Evolutionary conservation across 1,140 invertebrate species (phyloP).

Genomic region (Diorhabda sublineata): DNA sequence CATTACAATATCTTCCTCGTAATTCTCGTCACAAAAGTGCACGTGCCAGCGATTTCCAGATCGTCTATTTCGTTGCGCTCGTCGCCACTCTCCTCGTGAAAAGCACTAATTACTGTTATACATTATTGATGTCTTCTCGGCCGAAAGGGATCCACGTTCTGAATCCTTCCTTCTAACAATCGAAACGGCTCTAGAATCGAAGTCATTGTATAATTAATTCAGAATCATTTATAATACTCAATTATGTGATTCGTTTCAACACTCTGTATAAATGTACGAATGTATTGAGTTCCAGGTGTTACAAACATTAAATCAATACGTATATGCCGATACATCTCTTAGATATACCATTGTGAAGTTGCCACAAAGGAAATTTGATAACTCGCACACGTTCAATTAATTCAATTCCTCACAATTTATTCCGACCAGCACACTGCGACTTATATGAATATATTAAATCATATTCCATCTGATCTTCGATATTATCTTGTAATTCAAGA

Average conservation of each 20-base stretch:
- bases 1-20: slow-evolving; percentile 1
- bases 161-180: neutral
- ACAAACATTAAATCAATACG: too few relatives aligned
- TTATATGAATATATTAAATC: neutral
- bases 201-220: too few relatives aligned
- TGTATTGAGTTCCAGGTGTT: too few relatives aligned
- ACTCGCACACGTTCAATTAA: neutral
- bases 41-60: neutral
- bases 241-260: too few relatives aligned
- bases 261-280: too few relatives aligned
- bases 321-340: too few relatives aligned
- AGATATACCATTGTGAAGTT: too few relatives aligned
- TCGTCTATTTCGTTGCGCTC: neutral
- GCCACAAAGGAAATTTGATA: too few relatives aligned
- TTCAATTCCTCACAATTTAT: neutral
- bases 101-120: neutral
- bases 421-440: neutral
- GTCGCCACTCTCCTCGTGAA: neutral
- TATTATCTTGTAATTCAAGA: slow-evolving; percentile 14
- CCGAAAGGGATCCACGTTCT: neutral
- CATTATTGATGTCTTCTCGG: neutral
- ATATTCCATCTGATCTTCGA: neutral
- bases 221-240: too few relatives aligned
- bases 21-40: neutral
- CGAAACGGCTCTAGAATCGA: neutral